phyloP scores from a whole-genome alignment of 2,888 invertebrate genomes.

The Drosophila cyrtoloma region DNA sequence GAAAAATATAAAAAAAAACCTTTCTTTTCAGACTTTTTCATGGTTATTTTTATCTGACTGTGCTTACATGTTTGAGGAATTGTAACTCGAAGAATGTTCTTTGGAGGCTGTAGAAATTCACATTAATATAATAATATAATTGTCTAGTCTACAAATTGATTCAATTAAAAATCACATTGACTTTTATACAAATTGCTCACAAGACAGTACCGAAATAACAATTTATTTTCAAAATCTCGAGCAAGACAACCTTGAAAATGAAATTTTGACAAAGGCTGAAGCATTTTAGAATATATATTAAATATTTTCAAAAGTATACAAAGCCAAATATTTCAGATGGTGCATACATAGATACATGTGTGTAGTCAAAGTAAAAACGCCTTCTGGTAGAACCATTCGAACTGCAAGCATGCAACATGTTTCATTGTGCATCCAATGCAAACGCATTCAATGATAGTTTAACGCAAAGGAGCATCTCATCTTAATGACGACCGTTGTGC shows the following conservation, averaged over 20 bases:
- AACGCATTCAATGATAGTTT: not conserved
- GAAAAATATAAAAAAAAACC: not conserved
- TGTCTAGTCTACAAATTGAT: not conserved
- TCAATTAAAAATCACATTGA: constrained; percentile 1
- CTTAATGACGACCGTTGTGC: constrained; percentile 21
- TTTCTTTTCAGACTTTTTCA: not conserved
- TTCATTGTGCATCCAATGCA: not conserved
- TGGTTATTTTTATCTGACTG: not conserved
- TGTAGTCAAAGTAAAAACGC: not conserved
- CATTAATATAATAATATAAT: constrained; percentile 2
- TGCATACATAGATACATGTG: not conserved
- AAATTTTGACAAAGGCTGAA: constrained; percentile 41
- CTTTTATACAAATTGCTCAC: not conserved
- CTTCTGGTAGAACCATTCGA: not conserved
- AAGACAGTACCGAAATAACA: constrained; percentile 16
- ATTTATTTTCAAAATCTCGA: constrained; percentile 35
- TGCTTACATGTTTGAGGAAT: not conserved
- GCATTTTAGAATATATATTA: constrained; percentile 11
- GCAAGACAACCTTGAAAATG: constrained; percentile 42
- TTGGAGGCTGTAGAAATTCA: not conserved
- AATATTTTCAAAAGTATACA: constrained; percentile 13
- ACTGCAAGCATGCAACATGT: not conserved
- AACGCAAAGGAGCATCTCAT: not conserved
- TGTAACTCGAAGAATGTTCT: constrained; percentile 1
- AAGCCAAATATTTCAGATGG: constrained; percentile 12